Conservation (phyloP, 1,140 invertebrate genomes). For the Scylla paramamosain region DNA sequence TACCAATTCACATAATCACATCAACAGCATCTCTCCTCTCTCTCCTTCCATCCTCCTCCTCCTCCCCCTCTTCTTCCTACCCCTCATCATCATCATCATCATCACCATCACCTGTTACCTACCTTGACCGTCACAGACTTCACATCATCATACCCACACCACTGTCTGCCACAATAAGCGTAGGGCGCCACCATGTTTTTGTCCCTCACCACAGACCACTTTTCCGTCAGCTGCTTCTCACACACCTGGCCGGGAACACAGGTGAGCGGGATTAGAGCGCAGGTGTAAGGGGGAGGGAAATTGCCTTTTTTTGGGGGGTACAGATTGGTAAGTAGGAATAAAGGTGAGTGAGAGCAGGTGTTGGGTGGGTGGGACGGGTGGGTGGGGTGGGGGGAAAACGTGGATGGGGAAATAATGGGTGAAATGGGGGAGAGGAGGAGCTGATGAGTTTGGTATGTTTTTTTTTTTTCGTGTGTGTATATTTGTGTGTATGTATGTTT, state of each 20-base stretch:
- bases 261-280: background rate
- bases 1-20: too few species aligned
- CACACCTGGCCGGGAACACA: slow-evolving; percentile 82
- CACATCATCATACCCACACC: slow-evolving; percentile 81
- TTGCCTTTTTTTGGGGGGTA: background rate
- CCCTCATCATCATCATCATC: too few species aligned
- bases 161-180: slow-evolving; percentile 79
- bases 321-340: background rate
- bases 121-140: slow-evolving; percentile 78
- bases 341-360: background rate
- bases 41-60: too few species aligned
- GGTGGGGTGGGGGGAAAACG: background rate
- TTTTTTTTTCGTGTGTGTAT: too few species aligned
- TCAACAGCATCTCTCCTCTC: too few species aligned
- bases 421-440: background rate
- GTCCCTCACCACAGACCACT: slow-evolving; percentile 51
- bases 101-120: background rate
- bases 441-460: background rate
- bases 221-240: slow-evolving; percentile 71
- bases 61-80: too few species aligned
- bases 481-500: too few species aligned
- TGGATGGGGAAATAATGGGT: background rate
- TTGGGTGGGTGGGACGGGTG: background rate
- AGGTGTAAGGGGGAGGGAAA: background rate
- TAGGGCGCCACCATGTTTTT: slow-evolving; percentile 47